These are phyloP conservation scores for Acridotheres tristis DNA, from an alignment of 2,797 vertebrate species.

Conservation along the genomic window DNA sequence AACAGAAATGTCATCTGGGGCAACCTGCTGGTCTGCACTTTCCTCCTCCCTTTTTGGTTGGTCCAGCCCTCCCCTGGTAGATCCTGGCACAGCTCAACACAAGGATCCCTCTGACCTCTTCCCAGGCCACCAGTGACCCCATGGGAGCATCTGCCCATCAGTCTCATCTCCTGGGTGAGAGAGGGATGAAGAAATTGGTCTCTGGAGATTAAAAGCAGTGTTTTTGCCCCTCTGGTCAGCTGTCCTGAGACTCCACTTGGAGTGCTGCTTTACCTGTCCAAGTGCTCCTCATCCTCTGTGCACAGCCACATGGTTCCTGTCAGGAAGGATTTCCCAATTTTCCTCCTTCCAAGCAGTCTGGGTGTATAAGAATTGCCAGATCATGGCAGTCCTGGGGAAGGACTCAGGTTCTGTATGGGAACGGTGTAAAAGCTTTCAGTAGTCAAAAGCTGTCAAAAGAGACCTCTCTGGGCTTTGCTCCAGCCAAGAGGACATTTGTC, in stretches of 20 bases:
- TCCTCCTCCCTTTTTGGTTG: not conserved
- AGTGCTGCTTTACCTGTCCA: not conserved
- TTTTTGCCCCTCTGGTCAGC: not conserved
- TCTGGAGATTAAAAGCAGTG: not conserved
- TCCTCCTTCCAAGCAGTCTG: not conserved
- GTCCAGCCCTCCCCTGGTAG: not conserved
- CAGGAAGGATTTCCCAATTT: not conserved
- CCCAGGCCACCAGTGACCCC: not conserved
- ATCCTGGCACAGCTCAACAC: not conserved
- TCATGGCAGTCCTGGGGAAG: not conserved
- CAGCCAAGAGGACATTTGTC: not conserved
- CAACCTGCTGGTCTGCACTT: not conserved
- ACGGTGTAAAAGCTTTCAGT: not conserved
- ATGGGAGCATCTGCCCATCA: rapidly evolving
- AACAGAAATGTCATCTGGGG: not conserved
- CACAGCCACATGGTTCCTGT: not conserved
- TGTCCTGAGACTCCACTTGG: not conserved
- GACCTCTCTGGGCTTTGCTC: not conserved
- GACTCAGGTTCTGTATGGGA: rapidly evolving
- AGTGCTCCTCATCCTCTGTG: not conserved
- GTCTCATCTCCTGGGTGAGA: not conserved
- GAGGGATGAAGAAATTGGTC: not conserved
- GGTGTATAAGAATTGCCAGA: not conserved
- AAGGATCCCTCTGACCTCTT: not conserved
- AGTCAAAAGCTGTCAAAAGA: not conserved